Base-by-base conservation (phyloP, 2,797 vertebrate genomes). In the Chaetodon trifasciatus region DNA sequence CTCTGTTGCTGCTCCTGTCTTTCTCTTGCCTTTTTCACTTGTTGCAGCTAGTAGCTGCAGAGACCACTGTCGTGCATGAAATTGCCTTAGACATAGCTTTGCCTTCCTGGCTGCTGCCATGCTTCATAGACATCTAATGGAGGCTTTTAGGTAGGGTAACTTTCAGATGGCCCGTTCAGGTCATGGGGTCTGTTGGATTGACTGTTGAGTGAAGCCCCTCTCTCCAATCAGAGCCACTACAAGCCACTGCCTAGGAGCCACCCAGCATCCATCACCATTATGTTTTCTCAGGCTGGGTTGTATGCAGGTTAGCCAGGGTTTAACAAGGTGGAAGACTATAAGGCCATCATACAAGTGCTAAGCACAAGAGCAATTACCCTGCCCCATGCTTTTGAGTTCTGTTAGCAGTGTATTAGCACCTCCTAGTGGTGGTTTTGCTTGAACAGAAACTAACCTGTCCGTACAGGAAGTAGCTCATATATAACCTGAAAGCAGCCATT, bases 41-140 rank as follows among this genome's bases (percentile, higher is more conserved):
- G 71, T 85, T 75, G 74, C 58, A 81, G 76, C 55, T 56, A 57
- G 77, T 79, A 87, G 85, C 74, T 74, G 78, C 79, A 73, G 76
- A 88, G 75, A 74, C 85, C 66, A 89, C 79, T 73, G 46, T 81
- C 35, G 63, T 87, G 89, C 91, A 93, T 93, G 87, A 92, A 94
- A 94, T 92, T 89, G 81, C 82, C 89, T 94, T 94, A 92, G 91
- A 81, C 88, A 84, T 85, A 79, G 86, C 87, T 70, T 47, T 85
- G 83, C 78, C 83, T 86, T 79, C 56, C 75, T 56, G 75, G 86
- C 81, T 87, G 81, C 70, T 61, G 76, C 85, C 80, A 80, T 46
- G 74, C 88, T 88, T 84, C 82, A 79, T 79, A 86, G 71, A 65
- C 50, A 21, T 84, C 77, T 92, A 92, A 93, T 91, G 52, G 83